A percentile compares a stretch with the other conserved stretches of the same genome.
Conservation (phyloP, 2,888 invertebrate species). For the Acleris literana region DNA sequence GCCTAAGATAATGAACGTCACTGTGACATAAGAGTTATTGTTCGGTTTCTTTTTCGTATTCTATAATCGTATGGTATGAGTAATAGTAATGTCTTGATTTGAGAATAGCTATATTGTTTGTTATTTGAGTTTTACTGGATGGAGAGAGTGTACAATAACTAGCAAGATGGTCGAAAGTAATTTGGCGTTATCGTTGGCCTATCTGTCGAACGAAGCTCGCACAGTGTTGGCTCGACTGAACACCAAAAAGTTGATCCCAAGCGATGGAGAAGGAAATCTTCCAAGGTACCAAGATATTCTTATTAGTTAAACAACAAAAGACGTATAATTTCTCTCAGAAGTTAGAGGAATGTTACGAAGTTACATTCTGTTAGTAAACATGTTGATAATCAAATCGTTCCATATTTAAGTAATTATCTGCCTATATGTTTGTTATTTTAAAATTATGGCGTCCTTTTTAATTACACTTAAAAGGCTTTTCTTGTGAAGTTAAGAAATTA, state of each 20-base stretch:
- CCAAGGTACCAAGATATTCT: constrained; percentile 64
- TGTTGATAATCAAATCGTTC: constrained; percentile 5
- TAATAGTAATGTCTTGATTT: constrained; percentile 8
- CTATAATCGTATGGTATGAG: constrained; percentile 9
- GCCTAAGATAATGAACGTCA: not conserved
- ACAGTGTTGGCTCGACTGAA: constrained; percentile 85
- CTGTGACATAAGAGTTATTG: not conserved
- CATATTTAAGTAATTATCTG: not conserved
- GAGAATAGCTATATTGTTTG: not conserved
- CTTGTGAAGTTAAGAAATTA: no score
- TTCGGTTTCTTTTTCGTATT: constrained; percentile 1
- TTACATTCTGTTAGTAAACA: constrained; percentile 10
- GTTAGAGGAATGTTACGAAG: not conserved
- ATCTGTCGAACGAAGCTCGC: constrained; percentile 72
- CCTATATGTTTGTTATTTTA: not conserved
- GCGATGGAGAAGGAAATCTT: constrained; percentile 72
- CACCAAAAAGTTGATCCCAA: constrained; percentile 85
- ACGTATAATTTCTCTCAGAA: not conserved
- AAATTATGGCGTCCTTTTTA: not conserved
- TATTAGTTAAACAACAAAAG: not conserved
- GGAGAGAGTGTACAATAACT: constrained; percentile 5
- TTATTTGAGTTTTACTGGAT: not conserved
- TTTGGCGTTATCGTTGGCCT: constrained; percentile 65
- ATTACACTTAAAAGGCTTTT: not conserved
- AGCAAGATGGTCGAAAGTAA: constrained; percentile 54